Evolutionary conservation across 1,140 invertebrate species (phyloP).

Genomic region (Drosophila saltans): DNA sequence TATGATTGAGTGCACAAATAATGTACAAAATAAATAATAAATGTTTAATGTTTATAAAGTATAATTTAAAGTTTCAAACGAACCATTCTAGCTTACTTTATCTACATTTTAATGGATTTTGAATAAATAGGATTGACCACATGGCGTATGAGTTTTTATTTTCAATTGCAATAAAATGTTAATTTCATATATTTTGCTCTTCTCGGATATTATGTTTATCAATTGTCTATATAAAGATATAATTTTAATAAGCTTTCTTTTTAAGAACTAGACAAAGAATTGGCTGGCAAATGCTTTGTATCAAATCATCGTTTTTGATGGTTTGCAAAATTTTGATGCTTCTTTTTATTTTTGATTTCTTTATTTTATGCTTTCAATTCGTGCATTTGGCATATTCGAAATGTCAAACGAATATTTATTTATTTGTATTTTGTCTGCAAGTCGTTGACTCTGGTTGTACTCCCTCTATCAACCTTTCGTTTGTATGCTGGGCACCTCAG

Average conservation of each 20-base stretch:
- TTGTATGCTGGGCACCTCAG: slow-evolving; percentile 29
- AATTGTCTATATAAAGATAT: too few relatives aligned
- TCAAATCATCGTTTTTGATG: slow-evolving; percentile 1
- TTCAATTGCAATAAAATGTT: too few relatives aligned
- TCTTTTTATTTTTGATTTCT: not conserved
- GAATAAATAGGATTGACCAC: not conserved
- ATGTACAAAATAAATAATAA: not conserved
- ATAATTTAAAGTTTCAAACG: not conserved
- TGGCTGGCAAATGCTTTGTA: not conserved
- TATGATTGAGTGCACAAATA: not conserved
- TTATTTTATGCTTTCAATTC: not conserved
- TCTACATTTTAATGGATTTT: too few relatives aligned
- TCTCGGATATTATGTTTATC: too few relatives aligned
- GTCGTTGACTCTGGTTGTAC: slow-evolving; percentile 7
- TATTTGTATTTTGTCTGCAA: slow-evolving; percentile 13
- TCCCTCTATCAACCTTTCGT: slow-evolving; percentile 8
- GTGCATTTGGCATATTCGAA: slow-evolving; percentile 13
- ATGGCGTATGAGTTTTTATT: not conserved
- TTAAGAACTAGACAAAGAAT: not conserved
- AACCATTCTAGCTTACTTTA: too few relatives aligned
- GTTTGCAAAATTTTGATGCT: slow-evolving; percentile 5
- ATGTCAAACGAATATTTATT: slow-evolving; percentile 18
- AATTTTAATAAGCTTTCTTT: too few relatives aligned
- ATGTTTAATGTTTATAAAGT: not conserved
- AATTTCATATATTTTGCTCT: too few relatives aligned